These are phyloP conservation scores for Drosophila pseudoobscura DNA, from an alignment of 1,140 invertebrate genomes.

Conservation along the genomic window DNA sequence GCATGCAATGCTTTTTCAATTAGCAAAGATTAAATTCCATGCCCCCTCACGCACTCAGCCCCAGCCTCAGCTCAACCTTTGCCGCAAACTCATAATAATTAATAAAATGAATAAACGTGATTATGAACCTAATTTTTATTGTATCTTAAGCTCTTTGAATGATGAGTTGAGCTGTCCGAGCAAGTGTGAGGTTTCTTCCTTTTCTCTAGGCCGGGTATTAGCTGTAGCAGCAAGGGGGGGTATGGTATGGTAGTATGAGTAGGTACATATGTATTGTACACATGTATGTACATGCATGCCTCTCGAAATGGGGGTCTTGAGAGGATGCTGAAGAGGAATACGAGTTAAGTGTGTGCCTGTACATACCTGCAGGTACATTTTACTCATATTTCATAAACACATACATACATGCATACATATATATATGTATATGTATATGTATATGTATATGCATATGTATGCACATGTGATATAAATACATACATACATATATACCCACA, in stretches of 20 bases:
- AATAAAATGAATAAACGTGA: conserved; percentile 67
- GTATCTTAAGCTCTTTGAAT: conserved; percentile 51
- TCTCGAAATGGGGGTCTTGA: conserved; percentile 29
- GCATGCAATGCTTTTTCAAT: conserved; percentile 56
- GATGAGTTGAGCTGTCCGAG: conserved; percentile 22
- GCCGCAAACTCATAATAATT: conserved; percentile 4
- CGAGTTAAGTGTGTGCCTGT: conserved; percentile 16
- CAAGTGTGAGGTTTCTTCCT: conserved; percentile 1
- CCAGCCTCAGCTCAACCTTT: not conserved
- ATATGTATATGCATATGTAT: conserved; percentile 1
- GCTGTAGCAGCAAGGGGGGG: conserved; percentile 5
- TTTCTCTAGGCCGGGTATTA: conserved; percentile 11
- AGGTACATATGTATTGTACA: too few relatives aligned
- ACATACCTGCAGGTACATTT: too few relatives aligned
- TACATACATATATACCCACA: conserved; percentile 7
- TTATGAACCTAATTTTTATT: conserved; percentile 52
- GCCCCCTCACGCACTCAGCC: conserved; percentile 16
- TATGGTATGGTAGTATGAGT: too few relatives aligned
- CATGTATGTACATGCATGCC: not conserved
- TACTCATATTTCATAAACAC: conserved; percentile 6
- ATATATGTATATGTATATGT: not conserved
- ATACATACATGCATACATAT: conserved; percentile 1
- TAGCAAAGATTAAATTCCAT: conserved; percentile 61
- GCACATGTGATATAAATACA: conserved; percentile 11
- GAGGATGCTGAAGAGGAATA: conserved; percentile 41